These are phyloP conservation scores for Drosophila fulvimacula DNA, from an alignment of 2,888 invertebrate genomes.

Conservation along the genomic window DNA sequence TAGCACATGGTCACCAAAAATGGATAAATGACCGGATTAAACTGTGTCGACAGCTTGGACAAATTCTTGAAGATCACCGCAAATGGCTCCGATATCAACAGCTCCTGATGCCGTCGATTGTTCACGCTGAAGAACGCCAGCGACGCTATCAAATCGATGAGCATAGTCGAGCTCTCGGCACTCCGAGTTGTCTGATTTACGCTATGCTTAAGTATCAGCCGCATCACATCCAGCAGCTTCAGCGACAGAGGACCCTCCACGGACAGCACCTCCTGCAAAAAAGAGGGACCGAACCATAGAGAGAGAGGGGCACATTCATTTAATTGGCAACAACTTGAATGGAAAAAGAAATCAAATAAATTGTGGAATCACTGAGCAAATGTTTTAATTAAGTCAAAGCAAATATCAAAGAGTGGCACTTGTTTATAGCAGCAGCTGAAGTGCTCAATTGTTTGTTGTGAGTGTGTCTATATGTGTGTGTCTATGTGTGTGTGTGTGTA, in stretches of 20 bases:
- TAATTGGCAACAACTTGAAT: slow-evolving; percentile 66
- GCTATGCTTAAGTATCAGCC: slow-evolving; percentile 81
- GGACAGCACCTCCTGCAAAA: slow-evolving; percentile 82
- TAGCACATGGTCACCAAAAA: slow-evolving; percentile 84
- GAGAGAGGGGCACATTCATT: slow-evolving; percentile 17
- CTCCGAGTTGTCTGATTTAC: slow-evolving; percentile 79
- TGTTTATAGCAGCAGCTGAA: slow-evolving; percentile 62
- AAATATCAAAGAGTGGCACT: slow-evolving; percentile 77
- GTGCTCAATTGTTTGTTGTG: slow-evolving; percentile 61
- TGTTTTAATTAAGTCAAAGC: slow-evolving; percentile 81
- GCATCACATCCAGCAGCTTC: slow-evolving; percentile 84
- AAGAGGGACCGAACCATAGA: background rate
- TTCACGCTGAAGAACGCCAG: slow-evolving; percentile 84
- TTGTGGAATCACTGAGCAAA: slow-evolving; percentile 69
- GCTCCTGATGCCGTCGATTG: slow-evolving; percentile 84
- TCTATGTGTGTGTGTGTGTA: slow-evolving; percentile 43
- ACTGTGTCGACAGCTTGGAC: slow-evolving; percentile 83
- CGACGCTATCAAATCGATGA: slow-evolving; percentile 84
- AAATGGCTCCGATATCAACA: slow-evolving; percentile 83
- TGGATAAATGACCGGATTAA: slow-evolving; percentile 84
- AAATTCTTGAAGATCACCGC: slow-evolving; percentile 84
- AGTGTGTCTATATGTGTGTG: slow-evolving; percentile 25
- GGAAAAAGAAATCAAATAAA: slow-evolving; percentile 18
- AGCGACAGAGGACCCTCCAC: slow-evolving; percentile 80
- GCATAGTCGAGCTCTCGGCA: slow-evolving; percentile 83